phyloP scores from a whole-genome alignment of 2,113 vertebrate species.

The Ageneiosus marmoratus region DNA sequence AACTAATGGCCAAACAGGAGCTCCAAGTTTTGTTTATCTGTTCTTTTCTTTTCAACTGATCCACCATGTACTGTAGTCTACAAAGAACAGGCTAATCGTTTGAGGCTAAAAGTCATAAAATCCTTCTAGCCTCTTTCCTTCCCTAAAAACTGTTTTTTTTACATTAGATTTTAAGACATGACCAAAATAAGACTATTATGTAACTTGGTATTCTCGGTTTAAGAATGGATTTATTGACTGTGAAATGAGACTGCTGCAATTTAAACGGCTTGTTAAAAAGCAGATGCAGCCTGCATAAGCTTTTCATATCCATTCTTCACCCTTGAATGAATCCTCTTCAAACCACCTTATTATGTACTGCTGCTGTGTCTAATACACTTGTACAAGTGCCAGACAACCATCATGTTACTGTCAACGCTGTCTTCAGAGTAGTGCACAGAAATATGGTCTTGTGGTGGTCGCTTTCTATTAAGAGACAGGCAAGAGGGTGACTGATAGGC shows the following conservation, averaged over 20 bases:
- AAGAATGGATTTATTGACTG: slow-evolving; percentile 2
- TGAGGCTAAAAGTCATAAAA: not conserved
- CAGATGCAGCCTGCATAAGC: slow-evolving; percentile 6
- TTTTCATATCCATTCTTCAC: slow-evolving; percentile 33
- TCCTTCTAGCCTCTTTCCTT: not conserved
- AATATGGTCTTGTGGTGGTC: not conserved
- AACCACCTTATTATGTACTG: slow-evolving; percentile 18
- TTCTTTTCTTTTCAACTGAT: not conserved
- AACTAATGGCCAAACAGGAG: not conserved
- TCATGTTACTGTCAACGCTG: not conserved
- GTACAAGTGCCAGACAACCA: not conserved
- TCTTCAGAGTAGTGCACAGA: too few relatives aligned
- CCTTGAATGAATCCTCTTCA: slow-evolving; percentile 14
- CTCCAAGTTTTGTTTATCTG: not conserved
- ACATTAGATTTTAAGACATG: not conserved
- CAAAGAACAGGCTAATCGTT: not conserved
- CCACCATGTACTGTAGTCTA: not conserved
- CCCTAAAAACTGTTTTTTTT: not conserved
- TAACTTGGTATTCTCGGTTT: not conserved
- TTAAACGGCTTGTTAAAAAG: slow-evolving; percentile 17
- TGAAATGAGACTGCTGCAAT: slow-evolving; percentile 7
- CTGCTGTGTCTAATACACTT: slow-evolving; percentile 11
- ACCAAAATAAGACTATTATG: not conserved
- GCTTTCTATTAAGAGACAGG: not conserved
- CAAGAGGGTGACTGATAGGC: not conserved